Evolutionary conservation across 2,113 vertebrate genomes (phyloP), one percentile per base, ranked within the genome.

Genomic region (Aspiorhynchus laticeps): DNA sequence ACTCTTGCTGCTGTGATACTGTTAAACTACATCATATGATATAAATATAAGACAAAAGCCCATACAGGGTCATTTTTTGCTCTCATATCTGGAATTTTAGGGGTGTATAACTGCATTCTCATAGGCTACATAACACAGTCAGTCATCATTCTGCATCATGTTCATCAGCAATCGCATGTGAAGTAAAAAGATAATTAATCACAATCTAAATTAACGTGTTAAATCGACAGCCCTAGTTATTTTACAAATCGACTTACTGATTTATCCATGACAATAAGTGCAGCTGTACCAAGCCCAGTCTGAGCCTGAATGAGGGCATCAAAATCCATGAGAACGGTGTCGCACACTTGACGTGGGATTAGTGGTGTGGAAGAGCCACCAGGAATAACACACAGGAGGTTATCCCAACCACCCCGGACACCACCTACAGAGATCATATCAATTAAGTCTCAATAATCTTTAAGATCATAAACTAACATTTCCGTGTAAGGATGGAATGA

Each of bases 231-330:
- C 4, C 5, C 51, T 53, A 56, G 15, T n/a, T 43, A 0, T 69
- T 84, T 41, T 46, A 33, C 65, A 79, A 8, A 10, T 46, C 1
- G 36, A 90, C 94, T 93, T 92, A 98, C 98, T 5, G 97, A 98
- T 95, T 97, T 98, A 90, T 99, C 96, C 97, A 99, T 99, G 91
- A 99, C 98, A 0, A 99, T 99, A 28, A 99, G 85, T 0, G 97
- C 98, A 0, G 98, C 98, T 0, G 98, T 98, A 43, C 98, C 97
- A 14, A 99, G 94, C 56, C 97, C 98, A 0, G 97, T 96, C 94
- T 99, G 97, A 0, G 96, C 97, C 89, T 98, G 97, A 71, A 99
- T 91, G 91, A 99, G 95, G 0, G 95, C 93, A 0, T 99, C 98
- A 0, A 99, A 99, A 93, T 99, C 98, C 98, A 99, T 99, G 85